Conservation (phyloP, 2,113 vertebrate genomes). For the Pantherophis guttatus region DNA sequence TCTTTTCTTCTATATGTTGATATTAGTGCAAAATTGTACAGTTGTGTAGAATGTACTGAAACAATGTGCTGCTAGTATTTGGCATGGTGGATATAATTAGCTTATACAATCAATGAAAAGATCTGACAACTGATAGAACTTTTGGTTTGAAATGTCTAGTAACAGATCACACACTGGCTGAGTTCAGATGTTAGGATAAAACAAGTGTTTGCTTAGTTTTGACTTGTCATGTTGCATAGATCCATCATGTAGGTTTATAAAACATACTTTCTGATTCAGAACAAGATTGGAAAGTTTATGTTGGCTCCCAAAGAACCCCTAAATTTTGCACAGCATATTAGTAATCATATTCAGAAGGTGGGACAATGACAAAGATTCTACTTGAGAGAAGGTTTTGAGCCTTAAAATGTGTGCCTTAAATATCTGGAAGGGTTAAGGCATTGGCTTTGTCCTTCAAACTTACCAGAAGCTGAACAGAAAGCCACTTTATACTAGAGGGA, state of each 20-base stretch:
- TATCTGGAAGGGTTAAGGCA: neutral
- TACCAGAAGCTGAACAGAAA: neutral
- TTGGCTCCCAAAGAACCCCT: neutral
- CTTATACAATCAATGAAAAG: slow-evolving; percentile 11
- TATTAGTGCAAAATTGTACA: neutral
- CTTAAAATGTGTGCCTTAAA: neutral
- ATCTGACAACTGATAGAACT: neutral
- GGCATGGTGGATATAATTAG: neutral
- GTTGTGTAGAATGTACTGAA: neutral
- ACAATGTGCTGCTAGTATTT: neutral
- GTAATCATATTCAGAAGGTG: neutral
- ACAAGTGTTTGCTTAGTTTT: neutral
- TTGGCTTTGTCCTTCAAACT: neutral
- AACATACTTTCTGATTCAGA: neutral
- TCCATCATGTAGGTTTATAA: neutral
- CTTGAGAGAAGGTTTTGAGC: neutral
- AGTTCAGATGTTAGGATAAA: neutral
- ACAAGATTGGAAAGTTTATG: neutral
- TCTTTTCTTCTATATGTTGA: neutral
- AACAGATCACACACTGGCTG: neutral
- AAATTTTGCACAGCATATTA: neutral
- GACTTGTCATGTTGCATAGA: neutral
- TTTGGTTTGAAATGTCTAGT: neutral
- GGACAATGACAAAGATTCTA: neutral
- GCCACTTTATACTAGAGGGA: neutral